These are phyloP conservation scores for Dromaius novaehollandiae DNA, from an alignment of 2,113 vertebrate species.

Conservation along the genomic window DNA sequence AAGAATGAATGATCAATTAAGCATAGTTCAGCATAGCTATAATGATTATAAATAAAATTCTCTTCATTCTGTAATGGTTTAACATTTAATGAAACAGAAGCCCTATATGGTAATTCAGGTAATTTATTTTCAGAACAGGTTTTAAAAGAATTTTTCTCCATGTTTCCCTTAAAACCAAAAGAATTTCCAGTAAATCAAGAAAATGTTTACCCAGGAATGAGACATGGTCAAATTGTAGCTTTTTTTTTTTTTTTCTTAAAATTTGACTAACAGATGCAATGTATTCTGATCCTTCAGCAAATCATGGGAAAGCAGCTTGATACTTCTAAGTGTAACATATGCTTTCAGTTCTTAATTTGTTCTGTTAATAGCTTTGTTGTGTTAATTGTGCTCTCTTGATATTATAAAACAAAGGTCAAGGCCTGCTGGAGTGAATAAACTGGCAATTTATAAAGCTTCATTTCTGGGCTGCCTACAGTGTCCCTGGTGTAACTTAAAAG, in stretches of 20 bases:
- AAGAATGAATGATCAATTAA: background rate
- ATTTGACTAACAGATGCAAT: background rate
- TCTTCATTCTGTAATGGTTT: background rate
- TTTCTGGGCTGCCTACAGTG: background rate
- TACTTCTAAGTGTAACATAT: background rate
- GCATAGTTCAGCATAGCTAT: background rate
- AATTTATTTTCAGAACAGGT: background rate
- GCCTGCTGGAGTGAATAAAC: background rate
- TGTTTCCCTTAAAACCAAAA: background rate
- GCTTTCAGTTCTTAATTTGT: background rate
- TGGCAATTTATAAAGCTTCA: background rate
- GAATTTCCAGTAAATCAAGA: background rate
- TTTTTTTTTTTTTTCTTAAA: background rate
- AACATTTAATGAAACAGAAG: background rate
- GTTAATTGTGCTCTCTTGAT: background rate
- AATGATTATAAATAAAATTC: background rate
- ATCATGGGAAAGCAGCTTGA: background rate
- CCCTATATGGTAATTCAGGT: background rate
- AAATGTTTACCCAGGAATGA: background rate
- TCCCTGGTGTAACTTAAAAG: background rate
- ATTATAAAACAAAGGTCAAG: background rate
- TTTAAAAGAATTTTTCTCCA: background rate
- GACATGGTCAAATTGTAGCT: background rate
- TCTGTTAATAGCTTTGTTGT: background rate
- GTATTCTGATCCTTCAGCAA: background rate